A percentile compares a stretch with the other conserved stretches of the same genome.
These are phyloP conservation scores for Halichoerus grypus DNA, from an alignment of 2,113 vertebrate species.

Conservation along the genomic window DNA sequence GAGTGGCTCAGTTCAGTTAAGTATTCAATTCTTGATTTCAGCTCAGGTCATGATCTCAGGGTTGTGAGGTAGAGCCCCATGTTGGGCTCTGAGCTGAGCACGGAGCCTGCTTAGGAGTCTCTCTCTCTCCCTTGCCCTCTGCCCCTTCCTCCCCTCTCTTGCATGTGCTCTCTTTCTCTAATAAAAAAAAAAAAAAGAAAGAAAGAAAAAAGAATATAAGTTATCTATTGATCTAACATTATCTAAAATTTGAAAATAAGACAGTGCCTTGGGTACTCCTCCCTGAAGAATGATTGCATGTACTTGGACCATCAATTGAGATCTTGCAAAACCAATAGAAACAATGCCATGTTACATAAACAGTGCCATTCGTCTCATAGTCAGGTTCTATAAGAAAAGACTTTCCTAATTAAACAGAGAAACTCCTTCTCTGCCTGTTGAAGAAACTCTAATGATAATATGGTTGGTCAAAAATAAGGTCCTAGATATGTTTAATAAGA, in stretches of 20 bases:
- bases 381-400: not conserved
- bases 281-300: not conserved
- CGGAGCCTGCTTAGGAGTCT: not conserved
- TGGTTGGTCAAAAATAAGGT: not conserved
- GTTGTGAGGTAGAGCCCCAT: not conserved
- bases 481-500: not conserved
- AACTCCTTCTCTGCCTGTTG: not conserved
- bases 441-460: not conserved
- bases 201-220: not conserved
- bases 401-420: not conserved
- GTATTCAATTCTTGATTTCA: too few relatives aligned
- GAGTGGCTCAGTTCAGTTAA: not conserved
- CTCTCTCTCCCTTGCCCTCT: not conserved
- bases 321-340: conserved; percentile 5
- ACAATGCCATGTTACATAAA: not conserved
- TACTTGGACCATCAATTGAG: conserved; percentile 11
- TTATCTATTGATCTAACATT: not conserved
- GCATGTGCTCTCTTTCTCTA: not conserved
- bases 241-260: conserved; percentile 42
- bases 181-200: not conserved
- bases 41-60: not conserved
- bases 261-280: not conserved
- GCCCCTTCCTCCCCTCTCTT: not conserved
- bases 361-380: not conserved
- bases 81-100: not conserved